These are phyloP conservation scores for Neoascia interrupta DNA, from an alignment of 2,888 invertebrate species.

Conservation along the genomic window DNA sequence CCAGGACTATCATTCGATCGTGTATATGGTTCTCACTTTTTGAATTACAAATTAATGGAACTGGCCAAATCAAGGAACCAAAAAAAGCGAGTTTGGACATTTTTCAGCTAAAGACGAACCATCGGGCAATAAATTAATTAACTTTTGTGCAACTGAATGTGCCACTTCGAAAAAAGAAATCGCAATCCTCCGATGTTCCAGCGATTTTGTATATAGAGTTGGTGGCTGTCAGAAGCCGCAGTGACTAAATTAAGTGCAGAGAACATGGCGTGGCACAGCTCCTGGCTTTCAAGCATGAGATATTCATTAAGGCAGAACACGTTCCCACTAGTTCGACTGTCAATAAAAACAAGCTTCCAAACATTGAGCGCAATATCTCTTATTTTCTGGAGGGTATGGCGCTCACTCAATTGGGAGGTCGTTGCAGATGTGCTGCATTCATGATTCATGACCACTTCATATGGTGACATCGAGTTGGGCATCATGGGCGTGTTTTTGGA, in stretches of 20 bases:
- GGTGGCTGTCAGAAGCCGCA: conserved; percentile 11
- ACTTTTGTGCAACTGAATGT: conserved; percentile 58
- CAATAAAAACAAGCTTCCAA: conserved; percentile 69
- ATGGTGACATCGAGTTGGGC: too few species aligned
- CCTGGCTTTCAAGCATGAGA: conserved; percentile 49
- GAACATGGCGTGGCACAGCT: conserved; percentile 41
- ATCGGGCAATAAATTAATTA: conserved; percentile 62
- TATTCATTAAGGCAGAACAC: conserved; percentile 74
- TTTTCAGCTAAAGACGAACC: conserved; percentile 31
- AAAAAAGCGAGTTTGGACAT: conserved; percentile 26
- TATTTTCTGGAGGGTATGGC: conserved; percentile 28
- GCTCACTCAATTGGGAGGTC: too few species aligned
- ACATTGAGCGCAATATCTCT: conserved; percentile 54
- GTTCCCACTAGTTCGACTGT: conserved; percentile 73
- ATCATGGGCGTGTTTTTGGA: too few species aligned
- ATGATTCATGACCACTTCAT: too few species aligned
- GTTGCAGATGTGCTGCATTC: too few species aligned
- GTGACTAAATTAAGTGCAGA: conserved; percentile 49
- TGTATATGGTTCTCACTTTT: conserved; percentile 30
- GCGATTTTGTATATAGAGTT: neutral
- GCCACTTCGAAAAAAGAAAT: too few species aligned
- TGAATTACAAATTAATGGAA: conserved; percentile 63
- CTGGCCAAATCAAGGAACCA: conserved; percentile 49
- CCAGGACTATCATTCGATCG: conserved; percentile 20
- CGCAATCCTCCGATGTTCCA: conserved; percentile 19